Evolutionary conservation across 2,888 invertebrate genomes (phyloP), one percentile per base, ranked within the genome.

Genomic region (Coelopa pilipes): DNA sequence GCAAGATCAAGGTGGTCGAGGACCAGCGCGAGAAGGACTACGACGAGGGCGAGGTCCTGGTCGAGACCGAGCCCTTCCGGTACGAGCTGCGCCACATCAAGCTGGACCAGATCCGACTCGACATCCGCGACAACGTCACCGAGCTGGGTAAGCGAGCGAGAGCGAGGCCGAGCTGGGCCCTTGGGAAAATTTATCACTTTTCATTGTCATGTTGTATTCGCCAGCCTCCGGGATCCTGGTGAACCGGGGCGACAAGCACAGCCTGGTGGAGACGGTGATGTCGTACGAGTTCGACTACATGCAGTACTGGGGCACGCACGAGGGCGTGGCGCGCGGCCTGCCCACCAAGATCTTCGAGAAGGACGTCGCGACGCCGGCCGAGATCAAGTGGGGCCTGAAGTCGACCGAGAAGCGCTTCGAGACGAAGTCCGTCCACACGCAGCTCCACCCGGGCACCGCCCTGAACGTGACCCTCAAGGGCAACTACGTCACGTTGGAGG

Each of bases 381-480:
- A 91, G 79, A 90, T 93, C 75, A 89, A 90, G 79, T 96, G 95
- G 96, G 94, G 93, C 1, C 89, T 90, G 74, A 90, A 89, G 69
- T 88, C 87, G 60, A 86, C 89, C 68, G 89, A 90, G 66, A 89
- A 89, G 69, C 87, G 89, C 21, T 89, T 88, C 77, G 91, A 92
- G 79, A 85, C 84, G 13, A 87, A 87, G 73, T 82, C 86, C 57
- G 89, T 93, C 19, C 90, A 92, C 82, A 90, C 92, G 75, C 90
- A 90, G 81, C 87, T 96, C 73, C 91, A 92, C 83, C 92, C 93
- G 4, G 95, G 94, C 46, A 95, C 95, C 0, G 94, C 92, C 1
- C 92, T 94, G 69, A 95, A 96, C 85, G 94, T 95, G 0, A 94
- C 94, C 0, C 89, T 96, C 19, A 89, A 89, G 70, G 95, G 93